A percentile compares a stretch with the other conserved stretches of the same genome.
Evolutionary conservation across 2,888 invertebrate species (phyloP).

Genomic region (Tetrapedia diversipes): DNA sequence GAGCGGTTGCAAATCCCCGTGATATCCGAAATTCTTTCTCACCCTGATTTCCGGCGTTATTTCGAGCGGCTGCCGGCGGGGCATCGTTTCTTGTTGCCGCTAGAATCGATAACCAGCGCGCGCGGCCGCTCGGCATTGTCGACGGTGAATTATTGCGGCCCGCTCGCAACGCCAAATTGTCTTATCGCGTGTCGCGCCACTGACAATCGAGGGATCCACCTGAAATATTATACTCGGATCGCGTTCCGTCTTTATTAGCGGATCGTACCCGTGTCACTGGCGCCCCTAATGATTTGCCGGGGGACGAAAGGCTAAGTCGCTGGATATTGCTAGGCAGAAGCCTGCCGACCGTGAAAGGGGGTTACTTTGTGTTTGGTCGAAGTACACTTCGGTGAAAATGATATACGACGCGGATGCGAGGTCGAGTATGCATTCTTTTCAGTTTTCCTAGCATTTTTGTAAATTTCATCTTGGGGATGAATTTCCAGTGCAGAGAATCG

Average conservation of each 20-base stretch:
- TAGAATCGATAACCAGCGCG: constrained; percentile 57
- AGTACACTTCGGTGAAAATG: not conserved
- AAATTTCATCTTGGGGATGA: too few relatives aligned
- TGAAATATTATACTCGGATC: constrained; percentile 46
- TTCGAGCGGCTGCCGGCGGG: constrained; percentile 46
- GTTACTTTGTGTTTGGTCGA: not conserved
- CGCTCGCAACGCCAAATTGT: constrained; percentile 61
- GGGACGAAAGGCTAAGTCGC: not conserved
- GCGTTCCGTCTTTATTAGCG: constrained; percentile 25
- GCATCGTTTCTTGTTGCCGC: constrained; percentile 59
- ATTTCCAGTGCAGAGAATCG: too few relatives aligned
- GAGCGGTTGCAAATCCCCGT: constrained; percentile 66
- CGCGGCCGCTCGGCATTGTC: constrained; percentile 47
- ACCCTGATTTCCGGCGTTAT: constrained; percentile 51
- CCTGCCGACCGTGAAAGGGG: not conserved
- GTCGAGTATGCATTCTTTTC: too few relatives aligned
- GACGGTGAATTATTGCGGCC: constrained; percentile 65
- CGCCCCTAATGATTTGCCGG: constrained; percentile 1
- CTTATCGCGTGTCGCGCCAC: constrained; percentile 63
- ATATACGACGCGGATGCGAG: too few relatives aligned
- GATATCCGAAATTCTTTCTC: constrained; percentile 68
- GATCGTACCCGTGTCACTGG: not conserved
- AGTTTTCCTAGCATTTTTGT: too few relatives aligned
- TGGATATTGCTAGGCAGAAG: not conserved
- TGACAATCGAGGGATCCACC: constrained; percentile 50